Percentiles rank a stretch among this genome's conserved stretches.
Conservation (phyloP, 2,113 vertebrate species). For the Tylochromis polylepis region DNA sequence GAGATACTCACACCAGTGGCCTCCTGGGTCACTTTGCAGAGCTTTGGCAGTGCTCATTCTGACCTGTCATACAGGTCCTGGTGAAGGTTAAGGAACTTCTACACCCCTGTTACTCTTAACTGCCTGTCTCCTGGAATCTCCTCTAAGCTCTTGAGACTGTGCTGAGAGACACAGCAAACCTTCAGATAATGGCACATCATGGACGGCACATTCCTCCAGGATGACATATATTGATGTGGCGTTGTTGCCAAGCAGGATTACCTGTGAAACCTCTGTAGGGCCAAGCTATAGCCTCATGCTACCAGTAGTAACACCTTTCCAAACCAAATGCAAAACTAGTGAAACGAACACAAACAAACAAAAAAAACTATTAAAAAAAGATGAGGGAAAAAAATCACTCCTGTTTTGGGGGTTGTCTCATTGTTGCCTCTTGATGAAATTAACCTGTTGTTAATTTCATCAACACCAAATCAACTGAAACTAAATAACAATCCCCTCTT, state of each 20-base stretch:
- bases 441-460: too few species aligned
- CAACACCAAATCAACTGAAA: too few species aligned
- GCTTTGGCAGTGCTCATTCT: not conserved
- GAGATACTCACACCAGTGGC: not conserved
- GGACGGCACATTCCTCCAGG: not conserved
- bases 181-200: not conserved
- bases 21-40: not conserved
- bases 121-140: not conserved
- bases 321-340: not conserved
- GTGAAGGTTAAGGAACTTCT: not conserved
- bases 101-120: not conserved
- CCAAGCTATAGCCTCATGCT: not conserved
- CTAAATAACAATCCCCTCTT: not conserved
- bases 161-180: not conserved
- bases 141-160: not conserved
- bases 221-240: not conserved
- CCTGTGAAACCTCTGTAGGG: not conserved
- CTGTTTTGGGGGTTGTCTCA: too few species aligned
- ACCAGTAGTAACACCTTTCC: not conserved
- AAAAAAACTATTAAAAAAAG: not conserved
- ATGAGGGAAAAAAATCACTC: too few species aligned
- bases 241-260: not conserved
- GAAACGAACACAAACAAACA: not conserved
- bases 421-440: too few species aligned
- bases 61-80: not conserved